Evolutionary conservation across 2,888 invertebrate genomes (phyloP), one percentile per base, ranked within the genome.

Genomic region (Tetragnatha montana): DNA sequence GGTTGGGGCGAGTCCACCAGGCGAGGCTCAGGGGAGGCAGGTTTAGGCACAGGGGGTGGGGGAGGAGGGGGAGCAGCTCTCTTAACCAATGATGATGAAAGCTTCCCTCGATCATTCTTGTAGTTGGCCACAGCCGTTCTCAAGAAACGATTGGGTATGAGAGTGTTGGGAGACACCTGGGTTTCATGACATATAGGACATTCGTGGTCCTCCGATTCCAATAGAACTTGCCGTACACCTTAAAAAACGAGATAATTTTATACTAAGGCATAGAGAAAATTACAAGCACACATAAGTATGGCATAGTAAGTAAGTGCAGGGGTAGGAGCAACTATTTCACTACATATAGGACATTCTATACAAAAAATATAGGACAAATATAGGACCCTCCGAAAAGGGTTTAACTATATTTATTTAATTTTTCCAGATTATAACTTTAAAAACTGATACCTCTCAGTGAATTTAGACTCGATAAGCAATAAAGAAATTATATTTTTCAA

Each of bases 141-240:
- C 89, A 98, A 94, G 94, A 97, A 98, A 92, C 98, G 95, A 93
- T 98, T 98, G 3, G 98, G 98, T 92, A 98, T 98, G 73, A 99
- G 95, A 0, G 97, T 97, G 79, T 97, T 97, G 0, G 98, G 98
- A 0, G 98, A 97, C 76, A 98, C 96, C 92, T 97, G 98, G 92
- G 97, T 96, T 93, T 98, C 98, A 88, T 97, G 96, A 93, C 99
- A 99, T 92, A 97, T 96, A 0, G 98, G 98, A 94, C 99, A 99
- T 93, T 98, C 97, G 92, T 98, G 98, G 91, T 98, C 98, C 93
- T 98, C 98, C 0, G 98, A 97, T 93, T 98, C 98, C 87, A 99
- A 93, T 79, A 99, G 94, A 76, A 96, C 96, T 91, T 96, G 96
- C 91, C 98, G 95, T 89, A 98, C 97, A 94, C 97, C 97, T 97